These are phyloP conservation scores for Lateolabrax maculatus DNA, from an alignment of 2,797 vertebrate genomes.

Conservation along the genomic window DNA sequence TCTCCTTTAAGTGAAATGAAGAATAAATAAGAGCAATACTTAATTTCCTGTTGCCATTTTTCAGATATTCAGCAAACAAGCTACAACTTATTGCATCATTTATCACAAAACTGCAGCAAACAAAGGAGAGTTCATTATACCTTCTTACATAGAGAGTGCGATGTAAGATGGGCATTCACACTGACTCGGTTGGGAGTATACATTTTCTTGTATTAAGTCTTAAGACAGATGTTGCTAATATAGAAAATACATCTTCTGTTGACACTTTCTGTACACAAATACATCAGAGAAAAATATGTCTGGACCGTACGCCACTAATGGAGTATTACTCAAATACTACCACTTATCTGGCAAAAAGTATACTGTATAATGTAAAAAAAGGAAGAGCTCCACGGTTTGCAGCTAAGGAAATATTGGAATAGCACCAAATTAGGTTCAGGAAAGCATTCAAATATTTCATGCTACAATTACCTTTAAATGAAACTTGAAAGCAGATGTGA, in stretches of 20 bases:
- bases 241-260: conserved; percentile 22
- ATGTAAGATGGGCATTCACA: neutral
- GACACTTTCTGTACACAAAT: conserved; percentile 8
- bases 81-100: conserved; percentile 39
- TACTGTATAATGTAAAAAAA: neutral
- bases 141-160: neutral
- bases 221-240: neutral
- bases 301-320: neutral
- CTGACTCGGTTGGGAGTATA: neutral
- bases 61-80: conserved; percentile 44
- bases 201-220: neutral
- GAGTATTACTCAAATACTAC: neutral
- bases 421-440: neutral
- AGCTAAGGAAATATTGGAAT: neutral
- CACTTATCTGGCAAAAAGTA: conserved; percentile 1
- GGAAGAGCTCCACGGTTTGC: neutral
- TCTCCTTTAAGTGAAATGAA: conserved; percentile 46
- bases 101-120: conserved; percentile 39
- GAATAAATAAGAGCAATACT: conserved; percentile 50
- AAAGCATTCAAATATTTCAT: conserved; percentile 20
- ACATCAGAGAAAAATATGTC: neutral
- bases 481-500: conserved; percentile 14
- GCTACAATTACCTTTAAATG: conserved; percentile 7
- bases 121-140: conserved; percentile 24
- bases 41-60: conserved; percentile 49